Evolutionary conservation across 2,888 invertebrate species (phyloP), one percentile per base, ranked within the genome.

Genomic region (Stegophylla sp.): DNA sequence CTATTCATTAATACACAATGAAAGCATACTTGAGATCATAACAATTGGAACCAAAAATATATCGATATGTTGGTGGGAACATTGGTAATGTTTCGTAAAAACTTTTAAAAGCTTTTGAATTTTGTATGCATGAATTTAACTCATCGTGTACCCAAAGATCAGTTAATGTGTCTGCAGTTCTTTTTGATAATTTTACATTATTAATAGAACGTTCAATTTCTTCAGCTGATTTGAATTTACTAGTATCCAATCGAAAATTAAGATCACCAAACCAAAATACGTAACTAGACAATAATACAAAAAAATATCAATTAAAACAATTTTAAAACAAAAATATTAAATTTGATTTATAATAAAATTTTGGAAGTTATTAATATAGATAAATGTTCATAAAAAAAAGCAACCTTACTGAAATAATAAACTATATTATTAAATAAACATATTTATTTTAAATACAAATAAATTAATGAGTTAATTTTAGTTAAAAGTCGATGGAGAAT

Each of bases 231-330:
- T 83, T 82, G n/a, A 34, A 72, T 43, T 82, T 83, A 17, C 82
- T 81, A 51, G 83, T 82, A 34, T 83, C 79, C 15, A 93, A 88
- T 0, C 96, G 91, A 86, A 96, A 96, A 87, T 96, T 96, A 34
- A 96, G 88, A 86, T 96, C 96, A 1, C 96, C 96, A 85, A 95
- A 91, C 95, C 95, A 96, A 87, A 96, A 94, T 3, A 95, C 92
- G 86, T 95, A 94, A 85, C 94, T 94, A 86, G 82, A 88, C 88
- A 67, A 83, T 82, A 34, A 9, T n/a, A 45, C 51, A 61, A 53
- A 0, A 53, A 73, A 17, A 43, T 15, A 64, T 3, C 26, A 48
- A n/a, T 26, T 34, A 34, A n/a, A n/a, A 43, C 13, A 13, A 15
- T 81, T 84, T 48, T 23, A 15, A 61, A 59, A 59, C 51, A n/a